Percentiles rank a stretch among this genome's conserved stretches.
Conservation (phyloP, 2,797 vertebrate species). For the Sebastes kiyomatsui region DNA sequence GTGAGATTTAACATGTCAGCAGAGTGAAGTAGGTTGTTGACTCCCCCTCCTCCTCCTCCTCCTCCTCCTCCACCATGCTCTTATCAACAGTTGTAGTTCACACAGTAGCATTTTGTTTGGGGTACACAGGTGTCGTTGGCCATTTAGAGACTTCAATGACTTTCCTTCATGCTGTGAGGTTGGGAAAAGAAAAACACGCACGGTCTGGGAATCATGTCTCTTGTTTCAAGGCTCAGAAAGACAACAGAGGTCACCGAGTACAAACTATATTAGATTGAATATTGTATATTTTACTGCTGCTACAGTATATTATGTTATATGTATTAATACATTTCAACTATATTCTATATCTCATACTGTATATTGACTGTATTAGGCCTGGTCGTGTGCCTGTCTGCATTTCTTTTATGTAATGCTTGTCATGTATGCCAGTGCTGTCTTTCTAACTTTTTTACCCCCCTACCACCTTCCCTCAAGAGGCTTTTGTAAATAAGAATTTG, state of each 20-base stretch:
- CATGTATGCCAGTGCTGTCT: no score
- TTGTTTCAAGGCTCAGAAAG: constrained; percentile 38
- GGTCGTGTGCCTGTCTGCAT: no score
- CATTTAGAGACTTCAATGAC: constrained; percentile 54
- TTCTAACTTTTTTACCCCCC: no score
- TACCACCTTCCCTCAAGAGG: no score
- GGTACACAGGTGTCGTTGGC: constrained; percentile 61
- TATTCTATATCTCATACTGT: neutral
- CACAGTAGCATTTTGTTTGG: constrained; percentile 74
- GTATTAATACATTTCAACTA: neutral
- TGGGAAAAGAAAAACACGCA: constrained; percentile 17
- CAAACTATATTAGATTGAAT: neutral
- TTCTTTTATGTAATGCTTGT: no score
- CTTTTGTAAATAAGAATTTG: no score
- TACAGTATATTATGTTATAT: neutral
- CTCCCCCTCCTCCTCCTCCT: neutral
- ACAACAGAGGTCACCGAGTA: constrained; percentile 22
- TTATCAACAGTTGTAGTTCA: constrained; percentile 65
- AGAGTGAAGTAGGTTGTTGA: constrained; percentile 69
- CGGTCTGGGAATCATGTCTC: constrained; percentile 30
- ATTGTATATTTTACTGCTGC: neutral
- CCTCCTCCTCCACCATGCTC: neutral
- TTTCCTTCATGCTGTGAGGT: constrained; percentile 55
- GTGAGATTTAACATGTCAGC: constrained; percentile 80
- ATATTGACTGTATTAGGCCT: no score